Percentiles rank a stretch among this genome's conserved stretches.
These are phyloP conservation scores for Hozukius guyotensis DNA, from an alignment of 2,797 vertebrate genomes.

Conservation along the genomic window DNA sequence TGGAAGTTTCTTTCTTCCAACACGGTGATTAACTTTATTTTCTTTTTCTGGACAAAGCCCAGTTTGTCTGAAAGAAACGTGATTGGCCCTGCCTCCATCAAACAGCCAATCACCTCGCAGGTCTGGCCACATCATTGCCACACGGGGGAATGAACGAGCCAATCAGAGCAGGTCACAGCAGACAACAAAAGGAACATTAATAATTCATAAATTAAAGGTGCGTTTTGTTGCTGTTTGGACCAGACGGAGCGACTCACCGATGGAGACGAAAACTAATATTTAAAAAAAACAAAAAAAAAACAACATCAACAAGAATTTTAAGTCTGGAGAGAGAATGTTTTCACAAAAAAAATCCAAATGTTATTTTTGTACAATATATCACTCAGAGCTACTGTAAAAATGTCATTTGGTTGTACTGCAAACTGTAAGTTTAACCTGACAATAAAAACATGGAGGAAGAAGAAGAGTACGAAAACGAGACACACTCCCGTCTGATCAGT, in stretches of 20 bases:
- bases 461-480: neutral
- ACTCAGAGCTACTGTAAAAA: slow-evolving; percentile 90
- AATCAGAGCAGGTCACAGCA: neutral
- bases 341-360: slow-evolving; percentile 92
- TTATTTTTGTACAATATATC: slow-evolving; percentile 99
- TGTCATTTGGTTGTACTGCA: slow-evolving; percentile 94
- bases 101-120: neutral
- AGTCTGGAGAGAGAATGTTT: slow-evolving; percentile 63
- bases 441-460: neutral
- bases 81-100: neutral
- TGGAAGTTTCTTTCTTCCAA: neutral
- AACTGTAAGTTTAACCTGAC: slow-evolving; percentile 96
- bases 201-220: neutral
- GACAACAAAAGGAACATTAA: neutral
- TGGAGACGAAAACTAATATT: neutral
- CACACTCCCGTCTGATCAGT: neutral
- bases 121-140: neutral
- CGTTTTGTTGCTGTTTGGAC: neutral
- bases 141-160: neutral
- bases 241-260: neutral
- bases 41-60: neutral
- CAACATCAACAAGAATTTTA: neutral
- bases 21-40: neutral
- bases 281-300: neutral
- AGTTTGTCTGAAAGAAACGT: neutral